Evolutionary conservation across 2,888 invertebrate genomes (phyloP).

Genomic region (Harpalus rufipes): DNA sequence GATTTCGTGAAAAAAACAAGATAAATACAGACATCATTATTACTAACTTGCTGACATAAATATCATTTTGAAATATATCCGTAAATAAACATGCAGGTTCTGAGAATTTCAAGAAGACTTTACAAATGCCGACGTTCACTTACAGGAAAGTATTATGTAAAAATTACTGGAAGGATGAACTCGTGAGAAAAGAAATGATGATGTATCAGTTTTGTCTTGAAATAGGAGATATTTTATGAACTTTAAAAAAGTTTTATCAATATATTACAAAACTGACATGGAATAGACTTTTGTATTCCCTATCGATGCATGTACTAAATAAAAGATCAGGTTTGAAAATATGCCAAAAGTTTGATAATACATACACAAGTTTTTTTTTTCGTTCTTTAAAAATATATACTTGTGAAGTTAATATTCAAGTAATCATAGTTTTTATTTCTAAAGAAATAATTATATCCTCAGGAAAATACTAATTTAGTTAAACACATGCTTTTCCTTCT

Average conservation of each 20-base stretch:
- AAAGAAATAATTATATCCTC: no score
- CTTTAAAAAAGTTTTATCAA: constrained; percentile 8
- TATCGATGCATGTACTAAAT: not conserved
- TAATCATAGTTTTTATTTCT: no score
- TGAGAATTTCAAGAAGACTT: constrained; percentile 7
- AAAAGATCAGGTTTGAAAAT: not conserved
- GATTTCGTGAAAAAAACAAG: constrained; percentile 14
- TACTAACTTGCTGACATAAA: constrained; percentile 47
- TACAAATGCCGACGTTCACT: not conserved
- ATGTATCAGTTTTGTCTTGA: not conserved
- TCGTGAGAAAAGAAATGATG: not conserved
- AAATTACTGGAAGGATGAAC: not conserved
- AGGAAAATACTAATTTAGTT: no score
- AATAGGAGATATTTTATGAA: constrained; percentile 10
- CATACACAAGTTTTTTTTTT: not conserved
- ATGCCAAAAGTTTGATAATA: not conserved
- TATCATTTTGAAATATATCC: constrained; percentile 29
- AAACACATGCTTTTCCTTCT: no score
- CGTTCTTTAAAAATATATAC: not conserved
- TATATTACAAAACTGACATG: constrained; percentile 3
- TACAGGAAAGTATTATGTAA: not conserved
- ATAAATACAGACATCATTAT: constrained; percentile 26
- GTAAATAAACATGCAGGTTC: constrained; percentile 10
- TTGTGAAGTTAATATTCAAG: not conserved
- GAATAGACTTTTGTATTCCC: constrained; percentile 7